Evolutionary conservation across 1,140 invertebrate species (phyloP).

Genomic region (Hyles euphorbiae): DNA sequence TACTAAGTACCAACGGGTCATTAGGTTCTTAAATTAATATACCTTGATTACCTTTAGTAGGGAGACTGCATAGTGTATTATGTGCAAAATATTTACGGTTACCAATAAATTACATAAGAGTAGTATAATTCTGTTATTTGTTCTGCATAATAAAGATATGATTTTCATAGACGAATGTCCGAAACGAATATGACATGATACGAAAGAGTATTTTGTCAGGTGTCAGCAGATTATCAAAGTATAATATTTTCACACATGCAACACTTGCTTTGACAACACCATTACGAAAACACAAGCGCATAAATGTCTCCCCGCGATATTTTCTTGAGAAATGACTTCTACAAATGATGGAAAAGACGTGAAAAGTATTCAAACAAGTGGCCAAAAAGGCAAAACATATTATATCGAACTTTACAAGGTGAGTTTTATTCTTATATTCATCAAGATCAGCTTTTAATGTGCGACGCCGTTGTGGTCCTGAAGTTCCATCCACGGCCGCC

Average conservation of each 20-base stretch:
- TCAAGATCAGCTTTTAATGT: constrained; percentile 32
- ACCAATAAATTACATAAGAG: too few relatives aligned
- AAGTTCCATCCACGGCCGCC: constrained; percentile 67
- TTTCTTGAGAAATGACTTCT: constrained; percentile 75
- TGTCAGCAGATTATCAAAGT: neutral
- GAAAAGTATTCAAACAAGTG: constrained; percentile 68
- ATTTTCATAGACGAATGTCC: too few relatives aligned
- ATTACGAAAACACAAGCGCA: constrained; percentile 73
- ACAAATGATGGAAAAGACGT: constrained; percentile 75
- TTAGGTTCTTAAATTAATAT: too few relatives aligned
- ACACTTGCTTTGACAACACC: constrained; percentile 66
- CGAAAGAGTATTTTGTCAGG: neutral
- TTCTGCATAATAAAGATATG: too few relatives aligned
- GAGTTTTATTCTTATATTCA: constrained; percentile 45
- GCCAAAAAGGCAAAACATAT: constrained; percentile 67
- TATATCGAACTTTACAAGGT: constrained; percentile 73
- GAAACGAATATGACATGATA: too few relatives aligned
- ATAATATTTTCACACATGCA: constrained; percentile 28
- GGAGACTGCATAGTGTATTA: too few relatives aligned
- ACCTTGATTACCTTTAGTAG: too few relatives aligned
- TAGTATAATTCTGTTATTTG: too few relatives aligned
- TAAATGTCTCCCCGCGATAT: constrained; percentile 75
- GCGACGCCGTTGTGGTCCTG: constrained; percentile 67
- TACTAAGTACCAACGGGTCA: too few relatives aligned
- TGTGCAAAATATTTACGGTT: too few relatives aligned